Conservation (phyloP, 2,888 invertebrate species). For the Belgica antarctica region DNA sequence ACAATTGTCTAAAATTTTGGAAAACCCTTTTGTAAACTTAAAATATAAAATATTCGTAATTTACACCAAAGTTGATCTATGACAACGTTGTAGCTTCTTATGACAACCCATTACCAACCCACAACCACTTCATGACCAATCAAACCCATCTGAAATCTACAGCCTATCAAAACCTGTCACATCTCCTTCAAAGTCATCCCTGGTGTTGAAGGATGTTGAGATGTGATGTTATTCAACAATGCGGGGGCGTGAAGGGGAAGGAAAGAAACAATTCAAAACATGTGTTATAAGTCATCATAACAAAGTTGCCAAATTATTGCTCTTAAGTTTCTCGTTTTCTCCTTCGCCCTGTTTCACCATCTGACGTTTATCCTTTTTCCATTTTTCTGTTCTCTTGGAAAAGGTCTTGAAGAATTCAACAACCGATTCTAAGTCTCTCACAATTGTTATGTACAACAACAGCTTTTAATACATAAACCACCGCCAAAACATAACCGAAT, state of each 20-base stretch:
- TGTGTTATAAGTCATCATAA: conserved; percentile 43
- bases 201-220: too few relatives aligned
- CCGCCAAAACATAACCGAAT: conserved; percentile 20
- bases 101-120: too few relatives aligned
- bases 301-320: conserved; percentile 43
- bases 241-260: background rate
- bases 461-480: conserved; percentile 16
- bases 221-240: too few relatives aligned
- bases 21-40: too few relatives aligned
- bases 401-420: conserved; percentile 37
- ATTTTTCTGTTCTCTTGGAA: background rate
- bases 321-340: conserved; percentile 6
- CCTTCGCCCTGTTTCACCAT: conserved; percentile 35
- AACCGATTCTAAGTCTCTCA: conserved; percentile 22
- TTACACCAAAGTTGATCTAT: too few relatives aligned
- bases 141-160: too few relatives aligned
- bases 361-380: conserved; percentile 41
- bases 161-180: too few relatives aligned
- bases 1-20: too few relatives aligned
- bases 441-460: conserved; percentile 11
- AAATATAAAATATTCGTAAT: too few relatives aligned
- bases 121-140: too few relatives aligned
- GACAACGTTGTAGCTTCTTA: too few relatives aligned
- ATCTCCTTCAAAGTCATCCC: too few relatives aligned
- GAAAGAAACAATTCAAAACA: conserved; percentile 38